Evolutionary conservation across 2,113 vertebrate species (phyloP), one percentile per base, ranked within the genome.

Genomic region (Oceanodroma tethys): DNA sequence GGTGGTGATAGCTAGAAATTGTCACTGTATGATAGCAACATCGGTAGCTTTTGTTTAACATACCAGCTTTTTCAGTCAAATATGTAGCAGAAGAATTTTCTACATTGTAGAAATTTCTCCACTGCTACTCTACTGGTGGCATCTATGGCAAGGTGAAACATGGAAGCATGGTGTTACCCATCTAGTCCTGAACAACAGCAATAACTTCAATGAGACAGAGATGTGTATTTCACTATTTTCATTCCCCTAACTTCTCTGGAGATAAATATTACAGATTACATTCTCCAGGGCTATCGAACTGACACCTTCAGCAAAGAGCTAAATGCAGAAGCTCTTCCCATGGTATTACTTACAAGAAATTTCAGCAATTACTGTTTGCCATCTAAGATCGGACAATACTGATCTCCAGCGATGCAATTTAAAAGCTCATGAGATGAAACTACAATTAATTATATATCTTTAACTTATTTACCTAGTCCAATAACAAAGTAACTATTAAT

Each of bases 401-500:
- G 83, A 95, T 97, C 89, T 97, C 89, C 91, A 81, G 65, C 21
- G 15, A 94, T 96, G 88, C 90, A 82, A 86, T 93, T 94, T 94
- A 86, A 94, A 98, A 96, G 83, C 91, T 93, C 85, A 19, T 88
- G 79, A 91, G 56, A 91, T 88, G 93, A 79, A 97, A 55, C 81
- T 90, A 76, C 58, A 86, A 78, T 63, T 97, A 96, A 88, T 89
- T 91, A 95, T 81, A 90, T 95, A 94, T 80, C 74, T 97, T 90
- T 80, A 96, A 92, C 83, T 95, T 98, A 96, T 97, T 97, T 98
- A 96, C 92, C 95, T 97, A 80, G 97, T 96, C 91, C 90, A 96
- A 94, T 65, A 96, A 86, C 95, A 97, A 97, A 94, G 93, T 96
- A 96, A 97, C 97, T 95, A 97, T 90, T 95, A 67, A 47, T 59